Conservation (phyloP, 2,797 vertebrate species). For the Gambelia wislizenii region DNA sequence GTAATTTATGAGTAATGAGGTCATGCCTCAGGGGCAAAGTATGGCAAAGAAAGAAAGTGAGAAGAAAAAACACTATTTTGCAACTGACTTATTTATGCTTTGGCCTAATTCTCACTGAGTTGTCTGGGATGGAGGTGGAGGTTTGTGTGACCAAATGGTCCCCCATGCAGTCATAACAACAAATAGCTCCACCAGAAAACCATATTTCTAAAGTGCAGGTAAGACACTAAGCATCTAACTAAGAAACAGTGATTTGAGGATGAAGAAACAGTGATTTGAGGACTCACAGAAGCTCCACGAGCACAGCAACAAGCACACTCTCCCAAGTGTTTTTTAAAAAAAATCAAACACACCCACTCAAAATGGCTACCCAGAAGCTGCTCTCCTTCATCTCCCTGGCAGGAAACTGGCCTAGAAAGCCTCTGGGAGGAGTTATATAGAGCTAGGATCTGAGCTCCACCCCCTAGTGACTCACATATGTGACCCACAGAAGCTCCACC, state of each 20-base stretch:
- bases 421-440: no score
- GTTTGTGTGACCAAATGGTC: not conserved
- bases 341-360: no score
- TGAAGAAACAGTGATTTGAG: no score
- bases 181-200: not conserved
- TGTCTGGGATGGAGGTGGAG: not conserved
- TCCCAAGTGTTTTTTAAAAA: no score
- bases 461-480: no score
- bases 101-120: slow-evolving; percentile 7
- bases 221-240: not conserved
- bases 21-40: not conserved
- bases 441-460: no score
- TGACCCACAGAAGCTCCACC: no score
- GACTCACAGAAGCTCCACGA: no score
- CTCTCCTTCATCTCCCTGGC: no score
- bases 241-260: not conserved
- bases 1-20: slow-evolving; percentile 43
- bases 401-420: no score
- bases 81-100: slow-evolving; percentile 37
- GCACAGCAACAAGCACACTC: no score
- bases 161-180: not conserved
- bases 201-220: not conserved
- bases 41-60: not conserved
- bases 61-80: not conserved
- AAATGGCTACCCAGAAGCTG: no score